A percentile compares a stretch with the other conserved stretches of the same genome.
Conservation (phyloP, 2,888 invertebrate species). For the Norana najaformis region DNA sequence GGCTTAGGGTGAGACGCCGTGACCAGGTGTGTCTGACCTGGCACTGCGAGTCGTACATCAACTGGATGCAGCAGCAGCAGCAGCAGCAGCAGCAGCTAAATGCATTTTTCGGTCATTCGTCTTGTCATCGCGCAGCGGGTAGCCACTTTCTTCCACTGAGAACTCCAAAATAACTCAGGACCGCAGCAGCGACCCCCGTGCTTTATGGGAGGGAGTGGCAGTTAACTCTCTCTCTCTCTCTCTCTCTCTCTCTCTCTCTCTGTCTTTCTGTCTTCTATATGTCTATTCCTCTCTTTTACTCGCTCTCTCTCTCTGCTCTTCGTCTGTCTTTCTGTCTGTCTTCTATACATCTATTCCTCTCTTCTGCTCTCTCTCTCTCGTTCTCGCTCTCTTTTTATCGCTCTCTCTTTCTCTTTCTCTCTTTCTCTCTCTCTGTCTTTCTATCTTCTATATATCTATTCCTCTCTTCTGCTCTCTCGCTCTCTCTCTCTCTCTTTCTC, state of each 20-base stretch:
- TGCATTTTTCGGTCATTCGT: not conserved
- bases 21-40: not conserved
- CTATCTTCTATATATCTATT: too few species aligned
- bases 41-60: not conserved
- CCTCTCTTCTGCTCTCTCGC: too few species aligned
- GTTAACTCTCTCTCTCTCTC: not conserved
- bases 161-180: not conserved
- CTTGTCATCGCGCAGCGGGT: not conserved
- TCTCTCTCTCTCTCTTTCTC: not conserved
- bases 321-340: too few species aligned
- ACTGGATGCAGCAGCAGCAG: too few species aligned
- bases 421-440: not conserved
- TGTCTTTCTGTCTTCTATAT: not conserved
- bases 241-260: not conserved
- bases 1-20: not conserved
- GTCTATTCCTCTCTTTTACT: not conserved
- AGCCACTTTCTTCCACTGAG: not conserved
- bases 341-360: too few species aligned
- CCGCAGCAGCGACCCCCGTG: not conserved
- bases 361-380: not conserved
- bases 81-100: not conserved
- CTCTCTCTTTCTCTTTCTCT: not conserved
- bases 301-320: too few species aligned
- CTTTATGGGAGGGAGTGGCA: not conserved
- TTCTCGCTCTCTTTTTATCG: not conserved